Evolutionary conservation across 2,888 invertebrate genomes (phyloP), one percentile per base, ranked within the genome.

Genomic region (Cephonodes hylas): DNA sequence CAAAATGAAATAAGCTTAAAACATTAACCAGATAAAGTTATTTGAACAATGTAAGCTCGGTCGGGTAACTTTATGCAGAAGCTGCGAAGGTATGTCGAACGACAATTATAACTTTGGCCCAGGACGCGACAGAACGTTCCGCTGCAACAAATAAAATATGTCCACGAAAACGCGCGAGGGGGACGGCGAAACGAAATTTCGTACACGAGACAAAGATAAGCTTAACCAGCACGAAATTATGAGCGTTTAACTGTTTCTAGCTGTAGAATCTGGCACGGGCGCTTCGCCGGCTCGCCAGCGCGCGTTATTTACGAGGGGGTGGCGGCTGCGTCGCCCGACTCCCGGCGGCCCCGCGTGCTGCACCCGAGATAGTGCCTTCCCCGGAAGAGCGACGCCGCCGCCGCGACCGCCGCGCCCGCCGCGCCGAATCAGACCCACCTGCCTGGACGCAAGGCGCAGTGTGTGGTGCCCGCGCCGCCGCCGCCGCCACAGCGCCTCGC

Each of bases 191-290:
- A 77, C 85, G 86, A 90, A 90, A 88, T 89, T 91, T 89, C 89
- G 89, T 91, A 88, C 86, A 90, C 85, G 87, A 91, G 90, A 91
- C 91, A 91, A 88, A 91, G 91, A 92, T 91, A 92, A 91, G 91
- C 91, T 91, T 91, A 92, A 92, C 91, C 91, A 91, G 91, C 88
- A 86, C 90, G 88, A 89, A 92, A 91, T 92, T 92, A 92, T 92
- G 92, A 91, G 91, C 91, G 89, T 91, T 92, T 91, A 92, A 92
- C 91, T 91, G 91, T 92, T 91, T 91, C 91, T 91, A 92, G 91
- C 90, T 87, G 90, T 89, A 91, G 91, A 91, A 90, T 91, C 92
- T 91, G 91, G 91, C 91, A 91, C 91, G 89, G 89, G 87, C 84
- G 91, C 91, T 89, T 91, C 89, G 92, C 90, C 90, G 89, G 88